phyloP scores from a whole-genome alignment of 1,140 invertebrate species.

The Saccostrea glomerata region DNA sequence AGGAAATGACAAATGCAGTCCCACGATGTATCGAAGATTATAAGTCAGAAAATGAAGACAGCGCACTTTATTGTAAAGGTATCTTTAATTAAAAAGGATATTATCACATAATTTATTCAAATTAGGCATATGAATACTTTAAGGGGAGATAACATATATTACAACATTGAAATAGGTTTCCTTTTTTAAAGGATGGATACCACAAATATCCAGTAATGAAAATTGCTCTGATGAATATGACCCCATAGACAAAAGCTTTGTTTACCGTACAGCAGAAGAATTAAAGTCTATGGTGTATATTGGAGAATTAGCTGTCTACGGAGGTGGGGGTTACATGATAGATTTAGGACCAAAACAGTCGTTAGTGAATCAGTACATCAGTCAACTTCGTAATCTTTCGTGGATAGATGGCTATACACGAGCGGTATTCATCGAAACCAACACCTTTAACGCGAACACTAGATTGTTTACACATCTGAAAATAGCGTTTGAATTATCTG shows the following conservation, averaged over 20 bases:
- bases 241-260: constrained; percentile 47
- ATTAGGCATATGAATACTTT: neutral
- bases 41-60: neutral
- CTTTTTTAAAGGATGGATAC: constrained; percentile 37
- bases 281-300: neutral
- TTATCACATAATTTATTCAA: neutral
- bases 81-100: neutral
- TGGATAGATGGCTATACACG: constrained; percentile 81
- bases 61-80: neutral
- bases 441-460: constrained; percentile 79
- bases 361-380: constrained; percentile 63
- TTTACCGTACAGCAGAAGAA: neutral
- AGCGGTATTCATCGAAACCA: constrained; percentile 80
- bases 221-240: constrained; percentile 52
- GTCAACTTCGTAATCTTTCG: constrained; percentile 67
- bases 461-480: constrained; percentile 76
- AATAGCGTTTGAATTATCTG: constrained; percentile 77
- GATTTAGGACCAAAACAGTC: constrained; percentile 55
- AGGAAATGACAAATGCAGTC: neutral
- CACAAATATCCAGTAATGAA: constrained; percentile 9
- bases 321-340: constrained; percentile 45
- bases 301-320: constrained; percentile 45
- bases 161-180: neutral
- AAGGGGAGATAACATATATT: neutral
- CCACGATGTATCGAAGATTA: neutral